Evolutionary conservation across 1,140 invertebrate genomes (phyloP).

Genomic region (Drosophila persimilis): DNA sequence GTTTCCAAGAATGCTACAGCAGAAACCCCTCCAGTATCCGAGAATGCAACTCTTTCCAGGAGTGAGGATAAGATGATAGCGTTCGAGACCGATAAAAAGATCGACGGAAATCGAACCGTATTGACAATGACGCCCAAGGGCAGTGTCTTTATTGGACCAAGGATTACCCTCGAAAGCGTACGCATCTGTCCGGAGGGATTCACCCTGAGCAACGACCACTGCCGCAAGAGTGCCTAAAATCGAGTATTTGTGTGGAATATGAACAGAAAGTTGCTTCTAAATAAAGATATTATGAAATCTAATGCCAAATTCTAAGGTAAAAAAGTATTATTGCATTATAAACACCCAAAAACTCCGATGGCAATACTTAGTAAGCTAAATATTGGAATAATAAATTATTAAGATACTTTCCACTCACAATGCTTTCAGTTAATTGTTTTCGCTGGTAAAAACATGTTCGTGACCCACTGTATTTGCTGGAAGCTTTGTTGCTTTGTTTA

Average conservation of each 20-base stretch:
- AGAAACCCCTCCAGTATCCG: neutral
- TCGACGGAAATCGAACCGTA: conserved; percentile 7
- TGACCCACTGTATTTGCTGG: conserved; percentile 2
- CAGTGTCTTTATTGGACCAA: conserved; percentile 23
- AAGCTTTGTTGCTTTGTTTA: conserved; percentile 43
- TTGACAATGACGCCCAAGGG: neutral
- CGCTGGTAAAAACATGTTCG: too few relatives aligned
- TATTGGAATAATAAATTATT: too few relatives aligned
- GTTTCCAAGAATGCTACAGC: neutral
- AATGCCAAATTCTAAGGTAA: too few relatives aligned
- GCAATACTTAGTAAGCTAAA: too few relatives aligned
- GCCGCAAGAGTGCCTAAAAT: conserved; percentile 44
- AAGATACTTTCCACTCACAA: too few relatives aligned
- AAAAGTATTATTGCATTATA: neutral
- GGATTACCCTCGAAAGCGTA: conserved; percentile 49
- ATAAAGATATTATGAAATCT: neutral
- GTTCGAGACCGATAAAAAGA: conserved; percentile 3
- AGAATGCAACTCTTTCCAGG: neutral
- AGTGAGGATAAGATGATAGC: conserved; percentile 20
- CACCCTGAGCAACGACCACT: conserved; percentile 26
- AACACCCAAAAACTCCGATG: too few relatives aligned
- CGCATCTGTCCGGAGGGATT: conserved; percentile 35
- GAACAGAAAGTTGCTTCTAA: neutral
- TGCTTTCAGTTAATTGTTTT: neutral
- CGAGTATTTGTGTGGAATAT: too few relatives aligned